Conservation (phyloP, 2,113 vertebrate genomes). For the Tragelaphus strepsiceros region DNA sequence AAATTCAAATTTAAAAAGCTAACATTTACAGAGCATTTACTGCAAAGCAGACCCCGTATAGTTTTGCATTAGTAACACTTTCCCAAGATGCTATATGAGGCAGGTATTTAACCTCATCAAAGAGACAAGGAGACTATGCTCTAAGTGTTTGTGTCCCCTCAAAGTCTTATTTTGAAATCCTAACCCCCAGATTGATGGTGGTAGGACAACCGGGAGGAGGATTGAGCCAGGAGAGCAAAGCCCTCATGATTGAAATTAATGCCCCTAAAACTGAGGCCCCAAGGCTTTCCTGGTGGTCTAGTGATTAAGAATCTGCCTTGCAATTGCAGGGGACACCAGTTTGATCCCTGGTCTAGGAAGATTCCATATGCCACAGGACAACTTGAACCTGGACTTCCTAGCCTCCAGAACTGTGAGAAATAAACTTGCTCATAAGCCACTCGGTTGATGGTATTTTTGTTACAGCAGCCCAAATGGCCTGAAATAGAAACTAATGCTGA, state of each 20-base stretch:
- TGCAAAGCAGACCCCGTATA: background rate
- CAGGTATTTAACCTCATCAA: background rate
- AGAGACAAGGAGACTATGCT: background rate
- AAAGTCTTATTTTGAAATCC: background rate
- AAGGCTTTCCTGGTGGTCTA: too few relatives aligned
- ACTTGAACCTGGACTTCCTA: background rate
- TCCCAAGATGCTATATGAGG: background rate
- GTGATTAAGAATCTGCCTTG: background rate
- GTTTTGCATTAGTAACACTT: background rate
- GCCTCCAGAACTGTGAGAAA: background rate
- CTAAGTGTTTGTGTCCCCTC: background rate
- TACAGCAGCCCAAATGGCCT: background rate
- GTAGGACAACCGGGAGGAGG: background rate
- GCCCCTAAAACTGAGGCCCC: background rate
- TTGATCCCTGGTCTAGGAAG: background rate
- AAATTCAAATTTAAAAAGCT: background rate
- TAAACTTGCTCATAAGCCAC: background rate
- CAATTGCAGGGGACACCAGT: background rate
- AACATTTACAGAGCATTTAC: background rate
- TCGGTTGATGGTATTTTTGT: background rate
- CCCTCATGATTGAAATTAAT: background rate
- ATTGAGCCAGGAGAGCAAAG: background rate
- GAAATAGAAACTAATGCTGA: background rate
- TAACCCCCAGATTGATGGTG: background rate
- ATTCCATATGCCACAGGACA: background rate